These are phyloP conservation scores for Eubasilissa splendida DNA, from an alignment of 2,888 invertebrate genomes.

Conservation along the genomic window DNA sequence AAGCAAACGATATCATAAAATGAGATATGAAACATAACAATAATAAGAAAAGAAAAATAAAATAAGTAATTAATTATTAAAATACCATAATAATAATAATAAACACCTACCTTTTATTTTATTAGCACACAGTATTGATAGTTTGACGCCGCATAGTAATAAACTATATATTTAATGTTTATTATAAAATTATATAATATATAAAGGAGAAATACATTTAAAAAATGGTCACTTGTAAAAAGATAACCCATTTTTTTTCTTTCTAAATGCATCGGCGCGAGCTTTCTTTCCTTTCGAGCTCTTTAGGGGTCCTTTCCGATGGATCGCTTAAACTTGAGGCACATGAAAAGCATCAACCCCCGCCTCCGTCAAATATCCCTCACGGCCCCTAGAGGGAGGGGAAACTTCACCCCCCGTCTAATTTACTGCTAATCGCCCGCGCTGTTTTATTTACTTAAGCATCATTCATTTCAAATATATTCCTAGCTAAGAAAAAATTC, in stretches of 20 bases:
- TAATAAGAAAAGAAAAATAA: no score
- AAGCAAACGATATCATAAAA: no score
- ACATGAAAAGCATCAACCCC: conserved; percentile 30
- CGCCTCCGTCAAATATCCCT: conserved; percentile 17
- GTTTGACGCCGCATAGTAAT: no score
- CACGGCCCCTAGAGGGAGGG: conserved; percentile 62
- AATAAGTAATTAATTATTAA: no score
- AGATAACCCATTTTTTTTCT: background rate
- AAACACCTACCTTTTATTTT: no score
- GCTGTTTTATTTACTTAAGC: conserved; percentile 48
- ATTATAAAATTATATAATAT: no score
- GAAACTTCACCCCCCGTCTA: conserved; percentile 49
- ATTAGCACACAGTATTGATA: no score
- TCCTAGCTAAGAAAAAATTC: background rate
- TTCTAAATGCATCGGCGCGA: conserved; percentile 13
- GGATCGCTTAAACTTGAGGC: conserved; percentile 33
- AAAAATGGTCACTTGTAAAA: background rate
- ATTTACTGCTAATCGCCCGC: conserved; percentile 56
- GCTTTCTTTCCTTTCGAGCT: conserved; percentile 37
- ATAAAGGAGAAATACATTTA: no score
- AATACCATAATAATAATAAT: no score
- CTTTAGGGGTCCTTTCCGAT: conserved; percentile 35
- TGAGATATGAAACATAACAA: no score
- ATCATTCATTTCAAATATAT: conserved; percentile 48
- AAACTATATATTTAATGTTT: no score